Percentiles rank a stretch among this genome's conserved stretches.
Evolutionary conservation across 2,888 invertebrate genomes (phyloP).

Genomic region (Elgonia sp.): DNA sequence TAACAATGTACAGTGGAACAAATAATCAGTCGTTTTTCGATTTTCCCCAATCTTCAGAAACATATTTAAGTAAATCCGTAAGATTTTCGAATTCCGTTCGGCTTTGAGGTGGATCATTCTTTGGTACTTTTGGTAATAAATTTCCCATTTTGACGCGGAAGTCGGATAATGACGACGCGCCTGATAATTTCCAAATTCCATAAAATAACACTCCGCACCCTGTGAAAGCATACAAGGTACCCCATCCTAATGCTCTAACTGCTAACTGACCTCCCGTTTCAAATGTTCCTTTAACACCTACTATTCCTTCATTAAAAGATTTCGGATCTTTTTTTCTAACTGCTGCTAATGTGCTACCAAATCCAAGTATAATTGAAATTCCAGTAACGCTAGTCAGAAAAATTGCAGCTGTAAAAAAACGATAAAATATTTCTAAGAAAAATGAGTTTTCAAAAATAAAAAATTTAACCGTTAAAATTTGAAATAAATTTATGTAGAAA

Average conservation of each 20-base stretch:
- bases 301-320: conserved; percentile 92
- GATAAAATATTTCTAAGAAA: neutral
- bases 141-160: conserved; percentile 94
- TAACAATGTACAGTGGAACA: conserved; percentile 23
- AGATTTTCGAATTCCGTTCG: conserved; percentile 95
- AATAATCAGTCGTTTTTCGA: conserved; percentile 70
- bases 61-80: conserved; percentile 94
- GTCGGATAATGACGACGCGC: conserved; percentile 94
- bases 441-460: neutral
- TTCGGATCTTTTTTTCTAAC: conserved; percentile 94
- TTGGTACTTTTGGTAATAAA: conserved; percentile 92
- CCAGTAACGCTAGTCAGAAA: conserved; percentile 93
- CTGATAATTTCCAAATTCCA: conserved; percentile 95
- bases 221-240: conserved; percentile 94
- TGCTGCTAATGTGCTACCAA: conserved; percentile 92
- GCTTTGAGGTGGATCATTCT: conserved; percentile 92
- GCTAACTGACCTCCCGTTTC: conserved; percentile 94
- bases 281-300: conserved; percentile 89
- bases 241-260: conserved; percentile 95
- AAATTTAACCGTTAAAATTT: no score
- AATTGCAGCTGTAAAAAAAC: conserved; percentile 88
- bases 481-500: no score
- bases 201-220: conserved; percentile 94
- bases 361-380: conserved; percentile 93
- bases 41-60: conserved; percentile 84